phyloP scores from a whole-genome alignment of 1,140 invertebrate genomes.

The Leptinotarsa undecemlineata region DNA sequence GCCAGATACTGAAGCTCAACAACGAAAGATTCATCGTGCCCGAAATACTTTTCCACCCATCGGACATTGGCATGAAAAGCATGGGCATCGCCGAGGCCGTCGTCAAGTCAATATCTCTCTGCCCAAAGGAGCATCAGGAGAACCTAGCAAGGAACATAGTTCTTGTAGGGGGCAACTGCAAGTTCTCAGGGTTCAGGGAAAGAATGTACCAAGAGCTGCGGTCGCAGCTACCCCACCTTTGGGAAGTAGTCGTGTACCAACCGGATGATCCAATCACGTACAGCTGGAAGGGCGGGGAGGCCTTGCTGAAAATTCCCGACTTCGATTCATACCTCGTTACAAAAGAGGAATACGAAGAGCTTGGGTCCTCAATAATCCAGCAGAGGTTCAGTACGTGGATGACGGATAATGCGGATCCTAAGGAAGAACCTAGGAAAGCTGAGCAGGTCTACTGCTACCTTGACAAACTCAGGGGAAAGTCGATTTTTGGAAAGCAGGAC shows the following conservation, averaged over 20 bases:
- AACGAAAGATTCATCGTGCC: constrained; percentile 93
- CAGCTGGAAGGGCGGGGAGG: constrained; percentile 85
- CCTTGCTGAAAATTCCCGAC: constrained; percentile 72
- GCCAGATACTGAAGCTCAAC: constrained; percentile 83
- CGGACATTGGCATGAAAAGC: constrained; percentile 91
- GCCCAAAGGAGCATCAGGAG: constrained; percentile 78
- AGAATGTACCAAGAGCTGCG: constrained; percentile 81
- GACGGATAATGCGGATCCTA: constrained; percentile 28
- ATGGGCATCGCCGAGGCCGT: constrained; percentile 94
- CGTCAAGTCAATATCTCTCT: constrained; percentile 71
- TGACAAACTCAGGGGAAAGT: constrained; percentile 26
- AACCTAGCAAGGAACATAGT: constrained; percentile 88
- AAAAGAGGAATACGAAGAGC: constrained; percentile 87
- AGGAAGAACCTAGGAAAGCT: constrained; percentile 21
- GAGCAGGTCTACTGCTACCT: constrained; percentile 29
- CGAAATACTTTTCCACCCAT: constrained; percentile 93
- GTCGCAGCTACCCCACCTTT: constrained; percentile 74
- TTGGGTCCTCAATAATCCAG: constrained; percentile 61
- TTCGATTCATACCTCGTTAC: constrained; percentile 73
- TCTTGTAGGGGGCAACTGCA: constrained; percentile 86
- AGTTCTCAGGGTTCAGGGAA: constrained; percentile 83
- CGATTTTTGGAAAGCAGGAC: constrained; percentile 39
- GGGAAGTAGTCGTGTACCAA: constrained; percentile 72
- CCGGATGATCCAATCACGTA: constrained; percentile 80
- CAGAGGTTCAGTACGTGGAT: constrained; percentile 49